phyloP scores from a whole-genome alignment of 2,888 invertebrate genomes.

The Eristalinus sepulchralis region DNA sequence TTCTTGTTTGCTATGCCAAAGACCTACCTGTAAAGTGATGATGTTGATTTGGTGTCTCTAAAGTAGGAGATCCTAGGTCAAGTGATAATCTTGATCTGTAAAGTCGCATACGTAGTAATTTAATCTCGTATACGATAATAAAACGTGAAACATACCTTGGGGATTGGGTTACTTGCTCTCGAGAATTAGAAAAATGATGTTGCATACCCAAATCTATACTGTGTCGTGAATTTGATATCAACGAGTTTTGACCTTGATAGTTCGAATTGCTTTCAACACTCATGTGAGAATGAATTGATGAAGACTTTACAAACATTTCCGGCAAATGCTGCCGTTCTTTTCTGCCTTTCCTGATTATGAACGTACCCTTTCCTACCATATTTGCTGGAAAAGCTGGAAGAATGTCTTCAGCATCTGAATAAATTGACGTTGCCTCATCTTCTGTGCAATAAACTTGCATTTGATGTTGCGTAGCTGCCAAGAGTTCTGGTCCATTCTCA shows the following conservation, averaged over 20 bases:
- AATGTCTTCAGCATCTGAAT: conserved; percentile 83
- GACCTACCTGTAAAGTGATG: conserved; percentile 50
- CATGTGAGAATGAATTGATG: conserved; percentile 84
- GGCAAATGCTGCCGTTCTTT: conserved; percentile 86
- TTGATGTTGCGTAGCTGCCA: conserved; percentile 65
- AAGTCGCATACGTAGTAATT: not conserved
- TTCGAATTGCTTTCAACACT: conserved; percentile 82
- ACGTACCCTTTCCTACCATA: conserved; percentile 86
- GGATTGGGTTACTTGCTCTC: conserved; percentile 71
- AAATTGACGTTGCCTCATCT: conserved; percentile 86
- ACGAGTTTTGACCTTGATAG: conserved; percentile 55
- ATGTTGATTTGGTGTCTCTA: conserved; percentile 72
- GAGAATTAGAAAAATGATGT: conserved; percentile 80
- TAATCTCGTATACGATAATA: not conserved
- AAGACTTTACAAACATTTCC: conserved; percentile 79
- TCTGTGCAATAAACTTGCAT: conserved; percentile 87
- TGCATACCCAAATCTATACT: conserved; percentile 86
- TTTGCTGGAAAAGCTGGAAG: conserved; percentile 79
- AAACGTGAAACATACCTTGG: conserved; percentile 73
- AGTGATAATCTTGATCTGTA: conserved; percentile 76
- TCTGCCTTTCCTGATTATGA: conserved; percentile 89
- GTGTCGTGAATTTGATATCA: conserved; percentile 85
- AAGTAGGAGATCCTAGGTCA: conserved; percentile 75
- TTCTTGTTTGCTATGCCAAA: conserved; percentile 32
- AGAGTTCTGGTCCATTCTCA: conserved; percentile 68